Evolutionary conservation across 2,113 vertebrate genomes (phyloP).

Genomic region (Mandrillus leucophaeus): DNA sequence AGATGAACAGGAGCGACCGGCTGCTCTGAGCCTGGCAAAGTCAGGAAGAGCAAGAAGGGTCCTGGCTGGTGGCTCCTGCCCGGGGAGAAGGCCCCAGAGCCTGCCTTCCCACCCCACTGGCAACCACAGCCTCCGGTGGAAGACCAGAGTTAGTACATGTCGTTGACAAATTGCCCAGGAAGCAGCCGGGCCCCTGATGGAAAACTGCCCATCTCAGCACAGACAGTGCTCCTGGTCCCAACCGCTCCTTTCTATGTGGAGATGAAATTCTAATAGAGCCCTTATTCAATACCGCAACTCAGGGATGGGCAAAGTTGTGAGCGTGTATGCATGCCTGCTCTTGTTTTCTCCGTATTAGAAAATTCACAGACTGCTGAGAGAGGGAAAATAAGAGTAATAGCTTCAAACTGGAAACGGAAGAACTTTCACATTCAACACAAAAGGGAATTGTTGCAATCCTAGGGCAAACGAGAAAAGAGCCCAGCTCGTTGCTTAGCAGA

Average conservation of each 20-base stretch:
- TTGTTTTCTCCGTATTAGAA: not conserved
- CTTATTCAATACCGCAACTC: not conserved
- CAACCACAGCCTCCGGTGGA: fast-evolving
- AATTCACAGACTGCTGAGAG: not conserved
- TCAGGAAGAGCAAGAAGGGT: conserved; percentile 28
- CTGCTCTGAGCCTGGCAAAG: conserved; percentile 24
- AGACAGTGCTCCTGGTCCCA: not conserved
- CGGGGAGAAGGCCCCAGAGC: not conserved
- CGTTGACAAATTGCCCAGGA: conserved; percentile 59
- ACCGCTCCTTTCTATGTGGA: not conserved
- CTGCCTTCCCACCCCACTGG: fast-evolving
- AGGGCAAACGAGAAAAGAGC: not conserved
- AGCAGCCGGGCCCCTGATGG: not conserved
- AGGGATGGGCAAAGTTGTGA: not conserved
- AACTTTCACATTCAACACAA: not conserved
- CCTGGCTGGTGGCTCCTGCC: not conserved
- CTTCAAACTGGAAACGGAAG: not conserved
- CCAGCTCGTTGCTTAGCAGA: fast-evolving
- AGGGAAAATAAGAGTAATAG: not conserved
- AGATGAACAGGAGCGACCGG: not conserved
- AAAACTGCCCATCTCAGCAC: conserved; percentile 36
- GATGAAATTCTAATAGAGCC: not conserved
- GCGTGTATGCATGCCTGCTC: fast-evolving
- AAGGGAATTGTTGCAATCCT: not conserved
- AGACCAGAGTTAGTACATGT: not conserved